Evolutionary conservation across 1,140 invertebrate species (phyloP), one percentile per base, ranked within the genome.

Genomic region (Chlorops oryzae): DNA sequence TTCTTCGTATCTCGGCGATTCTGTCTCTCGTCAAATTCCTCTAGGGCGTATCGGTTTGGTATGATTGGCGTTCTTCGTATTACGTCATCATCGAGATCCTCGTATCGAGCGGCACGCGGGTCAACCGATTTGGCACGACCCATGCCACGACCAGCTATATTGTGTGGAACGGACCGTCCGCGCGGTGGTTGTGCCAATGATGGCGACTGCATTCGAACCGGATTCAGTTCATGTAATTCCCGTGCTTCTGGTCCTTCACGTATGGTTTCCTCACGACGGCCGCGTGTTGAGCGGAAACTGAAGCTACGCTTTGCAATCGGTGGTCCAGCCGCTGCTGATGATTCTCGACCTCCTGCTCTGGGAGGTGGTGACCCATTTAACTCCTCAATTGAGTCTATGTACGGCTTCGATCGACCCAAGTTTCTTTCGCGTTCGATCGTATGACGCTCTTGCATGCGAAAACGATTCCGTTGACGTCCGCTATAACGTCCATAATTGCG

Each of bases 11-110:
- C 39, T 23, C 35, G 41, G 9, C 21, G 9, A 3, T 37, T 22
- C 2, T 43, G 17, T 20, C 24, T 21, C 18, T 27, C 27, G 51
- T 80, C 80, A 6, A 79, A 72, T 41, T 78, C 75, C 25, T 83
- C 81, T 35, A 85, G 61, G 0, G 82, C 84, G 61, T 87, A 87
- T 58, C 79, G 82, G 57, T 87, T 87, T 59, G 80, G 84, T 20
- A 85, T 73, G n/a, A 86, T 81, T 2, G 83, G 79, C 3, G 77
- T 77, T 47, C 77, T 77, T 25, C 77, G 75, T 39, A 74, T 60
- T 37, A 63, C 59, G 22, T 67, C 65, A 27, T 71, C 64, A 40
- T 72, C 65, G n/a, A 73, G 72, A 28, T 70, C 59, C 43, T 69
- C 65, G 55, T 68, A 68, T 21, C 64, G 58, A 4, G 54, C 56